Base-by-base conservation (phyloP, 2,797 vertebrate species). In the Aeoliscus strigatus region DNA sequence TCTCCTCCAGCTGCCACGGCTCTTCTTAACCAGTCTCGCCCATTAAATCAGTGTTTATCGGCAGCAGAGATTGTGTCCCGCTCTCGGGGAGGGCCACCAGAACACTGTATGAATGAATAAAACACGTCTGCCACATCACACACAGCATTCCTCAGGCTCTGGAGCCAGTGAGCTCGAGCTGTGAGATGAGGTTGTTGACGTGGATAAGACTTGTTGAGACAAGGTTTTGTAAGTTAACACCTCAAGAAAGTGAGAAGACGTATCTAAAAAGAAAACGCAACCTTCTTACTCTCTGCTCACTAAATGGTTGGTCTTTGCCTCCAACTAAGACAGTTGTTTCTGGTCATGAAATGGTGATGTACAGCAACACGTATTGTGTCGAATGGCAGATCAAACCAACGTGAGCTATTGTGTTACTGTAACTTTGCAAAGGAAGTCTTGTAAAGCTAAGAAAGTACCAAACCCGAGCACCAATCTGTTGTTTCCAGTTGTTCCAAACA, bases 1-100 rank as follows among this genome's bases (percentile, higher is more conserved):
- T 65, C 80, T 72, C 60, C 46, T 57, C 59, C 57, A 55, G 52
- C 59, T 64, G 56, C 66, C 37, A 50, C 50, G 24, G 58, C 65
- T 75, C 68, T 70, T 72, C 60, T 52, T 57, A 64, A 72, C 58
- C 68, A 60, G 73, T 24, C 12, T 16, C 56, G 63, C 59, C 73
- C 66, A 79, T 82, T 84, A 76, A 80, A 80, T 67, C 60, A 52
- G 70, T 75, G 76, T 86, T 85, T 77, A 75, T 71, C 61, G 34
- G 67, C 70, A 75, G 70, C 61, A 60, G 54, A 74, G 67, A 72
- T 69, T 78, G 58, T 72, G 63, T 80, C 70, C 66, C 42, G 25
- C 54, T 78, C 76, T 78, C 40, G 56, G 66, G 57, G 47, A 41
- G 55, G 47, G 54, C 48, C 56, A 53, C 55, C 63, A 51, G 60